Evolutionary conservation across 2,888 invertebrate species (phyloP).

Genomic region (Tolmerus cingulatus): DNA sequence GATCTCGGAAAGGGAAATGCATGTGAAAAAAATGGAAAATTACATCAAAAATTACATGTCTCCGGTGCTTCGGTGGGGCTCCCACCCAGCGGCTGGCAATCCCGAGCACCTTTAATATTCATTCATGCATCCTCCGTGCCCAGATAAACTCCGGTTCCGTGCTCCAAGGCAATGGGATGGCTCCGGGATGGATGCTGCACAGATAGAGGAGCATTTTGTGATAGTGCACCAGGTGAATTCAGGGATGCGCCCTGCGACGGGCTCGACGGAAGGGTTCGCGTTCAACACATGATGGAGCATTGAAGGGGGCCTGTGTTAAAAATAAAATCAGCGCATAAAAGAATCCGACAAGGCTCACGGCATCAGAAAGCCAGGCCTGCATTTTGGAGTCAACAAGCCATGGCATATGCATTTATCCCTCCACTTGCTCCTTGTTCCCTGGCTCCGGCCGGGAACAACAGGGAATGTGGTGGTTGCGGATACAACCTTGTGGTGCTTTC

Average conservation of each 20-base stretch:
- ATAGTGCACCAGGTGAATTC: not conserved
- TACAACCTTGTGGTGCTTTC: not conserved
- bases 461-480: not conserved
- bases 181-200: not conserved
- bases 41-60: slow-evolving; percentile 32
- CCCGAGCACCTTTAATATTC: slow-evolving; percentile 14
- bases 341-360: slow-evolving; percentile 22
- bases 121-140: not conserved
- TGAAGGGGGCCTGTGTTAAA: slow-evolving; percentile 11
- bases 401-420: slow-evolving; percentile 17
- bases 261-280: not conserved
- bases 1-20: not conserved
- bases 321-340: slow-evolving; percentile 3
- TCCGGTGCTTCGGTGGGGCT: not conserved
- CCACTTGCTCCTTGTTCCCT: not conserved
- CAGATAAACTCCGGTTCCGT: slow-evolving; percentile 13
- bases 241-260: not conserved
- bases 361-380: not conserved
- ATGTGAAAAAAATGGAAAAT: not conserved
- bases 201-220: not conserved
- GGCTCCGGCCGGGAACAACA: not conserved
- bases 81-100: not conserved
- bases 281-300: slow-evolving; percentile 11
- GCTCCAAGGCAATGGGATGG: not conserved
- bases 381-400: slow-evolving; percentile 28